phyloP scores from a whole-genome alignment of 1,140 invertebrate genomes.

The Semibalanus balanoides region DNA sequence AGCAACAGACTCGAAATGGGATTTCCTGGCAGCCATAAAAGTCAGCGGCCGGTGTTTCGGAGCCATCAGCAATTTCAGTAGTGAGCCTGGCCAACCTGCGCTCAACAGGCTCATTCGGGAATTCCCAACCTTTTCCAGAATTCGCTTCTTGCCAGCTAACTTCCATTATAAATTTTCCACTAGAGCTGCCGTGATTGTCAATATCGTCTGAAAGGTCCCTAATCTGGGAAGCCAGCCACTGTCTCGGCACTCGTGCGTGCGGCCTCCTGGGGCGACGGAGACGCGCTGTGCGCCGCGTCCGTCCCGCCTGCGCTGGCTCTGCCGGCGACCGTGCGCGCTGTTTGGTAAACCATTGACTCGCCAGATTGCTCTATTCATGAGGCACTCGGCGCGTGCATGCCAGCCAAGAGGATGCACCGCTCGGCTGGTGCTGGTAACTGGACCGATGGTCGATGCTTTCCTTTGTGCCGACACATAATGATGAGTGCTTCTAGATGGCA shows the following conservation, averaged over 20 bases:
- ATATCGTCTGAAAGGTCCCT: neutral
- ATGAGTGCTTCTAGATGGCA: neutral
- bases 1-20: no score
- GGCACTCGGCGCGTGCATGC: neutral
- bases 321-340: neutral
- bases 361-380: neutral
- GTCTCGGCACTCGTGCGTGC: neutral
- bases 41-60: no score
- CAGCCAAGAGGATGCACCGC: neutral
- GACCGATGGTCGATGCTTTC: neutral
- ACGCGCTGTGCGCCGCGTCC: no score
- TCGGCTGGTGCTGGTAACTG: neutral
- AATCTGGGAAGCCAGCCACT: neutral
- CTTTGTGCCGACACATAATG: constrained; percentile 1
- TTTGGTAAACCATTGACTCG: neutral
- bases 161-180: neutral
- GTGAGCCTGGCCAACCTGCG: no score
- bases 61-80: no score
- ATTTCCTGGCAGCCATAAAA: no score
- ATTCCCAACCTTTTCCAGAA: neutral
- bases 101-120: neutral
- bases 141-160: neutral
- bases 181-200: neutral
- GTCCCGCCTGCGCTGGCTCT: no score
- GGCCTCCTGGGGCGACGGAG: neutral